Percentiles rank a stretch among this genome's conserved stretches.
Conservation (phyloP, 1,140 invertebrate species). For the Zaprionus africanus region DNA sequence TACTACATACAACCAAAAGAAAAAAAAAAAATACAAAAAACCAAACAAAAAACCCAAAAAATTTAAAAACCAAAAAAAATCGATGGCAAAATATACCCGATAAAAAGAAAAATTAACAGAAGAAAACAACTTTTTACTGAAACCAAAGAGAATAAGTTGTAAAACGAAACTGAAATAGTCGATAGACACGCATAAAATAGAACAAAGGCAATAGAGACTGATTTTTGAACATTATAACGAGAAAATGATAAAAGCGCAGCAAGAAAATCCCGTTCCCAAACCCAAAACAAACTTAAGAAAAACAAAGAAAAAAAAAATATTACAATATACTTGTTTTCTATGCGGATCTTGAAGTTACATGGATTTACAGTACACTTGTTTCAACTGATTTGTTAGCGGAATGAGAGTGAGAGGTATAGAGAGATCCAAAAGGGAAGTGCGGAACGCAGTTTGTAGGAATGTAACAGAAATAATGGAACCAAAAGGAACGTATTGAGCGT, state of each 20-base stretch:
- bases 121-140: constrained; percentile 48
- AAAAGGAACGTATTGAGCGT: constrained; percentile 50
- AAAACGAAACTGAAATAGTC: constrained; percentile 49
- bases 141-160: constrained; percentile 39
- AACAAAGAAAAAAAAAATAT: not conserved
- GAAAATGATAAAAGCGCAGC: constrained; percentile 33
- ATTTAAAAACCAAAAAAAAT: constrained; percentile 20
- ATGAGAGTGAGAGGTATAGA: constrained; percentile 27
- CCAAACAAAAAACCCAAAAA: constrained; percentile 27
- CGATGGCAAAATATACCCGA: constrained; percentile 26
- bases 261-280: constrained; percentile 24
- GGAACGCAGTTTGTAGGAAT: constrained; percentile 32
- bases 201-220: constrained; percentile 84
- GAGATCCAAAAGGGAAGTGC: not conserved
- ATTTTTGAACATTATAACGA: constrained; percentile 68
- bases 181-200: constrained; percentile 62
- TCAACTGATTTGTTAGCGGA: constrained; percentile 25
- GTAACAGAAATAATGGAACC: constrained; percentile 67
- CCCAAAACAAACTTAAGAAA: constrained; percentile 18
- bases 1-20: constrained; percentile 67
- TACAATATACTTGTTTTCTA: constrained; percentile 6
- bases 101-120: not conserved
- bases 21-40: constrained; percentile 51
- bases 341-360: not conserved
- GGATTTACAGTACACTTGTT: constrained; percentile 3